Conservation (phyloP, 2,888 invertebrate species). For the Cephus runcator region DNA sequence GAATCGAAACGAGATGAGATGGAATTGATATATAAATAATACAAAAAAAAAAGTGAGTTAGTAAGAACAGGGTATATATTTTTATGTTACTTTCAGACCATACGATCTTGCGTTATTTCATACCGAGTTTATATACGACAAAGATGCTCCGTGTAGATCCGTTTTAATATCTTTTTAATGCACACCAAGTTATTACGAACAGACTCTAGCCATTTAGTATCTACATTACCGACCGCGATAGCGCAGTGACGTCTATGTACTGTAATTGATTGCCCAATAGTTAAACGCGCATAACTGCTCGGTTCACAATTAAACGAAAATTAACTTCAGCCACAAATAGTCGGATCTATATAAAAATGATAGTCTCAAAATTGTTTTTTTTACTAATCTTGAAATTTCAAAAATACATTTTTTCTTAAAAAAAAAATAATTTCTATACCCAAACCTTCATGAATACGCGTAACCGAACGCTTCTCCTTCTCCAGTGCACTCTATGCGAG, state of each 20-base stretch:
- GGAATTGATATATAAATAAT: background rate
- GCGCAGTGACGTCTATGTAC: background rate
- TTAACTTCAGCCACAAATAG: background rate
- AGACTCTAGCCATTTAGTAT: background rate
- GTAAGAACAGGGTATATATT: constrained; percentile 15
- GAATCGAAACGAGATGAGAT: background rate
- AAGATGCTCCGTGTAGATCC: constrained; percentile 33
- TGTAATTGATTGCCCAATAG: background rate
- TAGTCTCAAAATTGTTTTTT: background rate
- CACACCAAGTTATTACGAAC: background rate
- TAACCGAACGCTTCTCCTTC: background rate
- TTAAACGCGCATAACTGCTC: background rate
- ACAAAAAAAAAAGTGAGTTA: background rate
- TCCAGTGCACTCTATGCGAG: no score
- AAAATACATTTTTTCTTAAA: no score
- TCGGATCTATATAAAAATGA: background rate
- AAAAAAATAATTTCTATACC: no score
- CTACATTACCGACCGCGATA: background rate
- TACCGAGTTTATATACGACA: constrained; percentile 24
- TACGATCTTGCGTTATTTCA: constrained; percentile 19
- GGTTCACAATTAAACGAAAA: background rate
- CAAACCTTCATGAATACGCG: background rate
- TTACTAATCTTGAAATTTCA: no score
- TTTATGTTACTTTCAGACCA: constrained; percentile 35
- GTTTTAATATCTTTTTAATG: constrained; percentile 18